Conservation (phyloP, 2,797 vertebrate genomes). For the Alfaro cultratus region DNA sequence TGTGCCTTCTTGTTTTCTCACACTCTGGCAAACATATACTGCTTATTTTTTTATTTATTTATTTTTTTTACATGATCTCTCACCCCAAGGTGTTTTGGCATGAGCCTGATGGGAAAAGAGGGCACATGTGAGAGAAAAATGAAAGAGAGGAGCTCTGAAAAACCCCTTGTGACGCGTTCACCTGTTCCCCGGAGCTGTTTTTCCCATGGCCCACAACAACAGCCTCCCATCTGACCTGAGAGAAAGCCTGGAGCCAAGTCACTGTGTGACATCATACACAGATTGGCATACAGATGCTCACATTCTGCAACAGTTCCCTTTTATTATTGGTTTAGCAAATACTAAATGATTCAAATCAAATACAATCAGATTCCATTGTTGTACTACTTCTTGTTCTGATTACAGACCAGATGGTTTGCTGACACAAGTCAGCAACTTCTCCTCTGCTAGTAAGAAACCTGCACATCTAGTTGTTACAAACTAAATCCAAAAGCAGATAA, state of each 20-base stretch:
- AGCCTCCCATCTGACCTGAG: conserved; percentile 66
- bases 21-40: neutral
- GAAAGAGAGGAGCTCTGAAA: conserved; percentile 50
- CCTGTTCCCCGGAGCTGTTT: conserved; percentile 78
- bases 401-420: neutral
- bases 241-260: conserved; percentile 49
- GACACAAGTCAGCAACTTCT: neutral
- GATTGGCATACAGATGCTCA: conserved; percentile 25
- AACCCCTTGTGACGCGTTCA: conserved; percentile 78
- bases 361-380: neutral
- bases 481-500: neutral
- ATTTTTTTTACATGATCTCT: conserved; percentile 33
- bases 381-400: neutral
- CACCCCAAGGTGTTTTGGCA: conserved; percentile 74
- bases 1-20: conserved; percentile 5
- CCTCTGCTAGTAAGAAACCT: neutral
- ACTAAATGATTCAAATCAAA: neutral
- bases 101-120: conserved; percentile 70
- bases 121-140: conserved; percentile 55
- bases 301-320: conserved; percentile 29
- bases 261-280: conserved; percentile 51
- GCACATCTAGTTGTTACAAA: neutral
- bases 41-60: neutral
- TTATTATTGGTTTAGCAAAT: neutral
- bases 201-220: conserved; percentile 82